A percentile compares a stretch with the other conserved stretches of the same genome.
These are phyloP conservation scores for Chrysemys picta DNA, from an alignment of 2,113 vertebrate genomes.

Conservation along the genomic window DNA sequence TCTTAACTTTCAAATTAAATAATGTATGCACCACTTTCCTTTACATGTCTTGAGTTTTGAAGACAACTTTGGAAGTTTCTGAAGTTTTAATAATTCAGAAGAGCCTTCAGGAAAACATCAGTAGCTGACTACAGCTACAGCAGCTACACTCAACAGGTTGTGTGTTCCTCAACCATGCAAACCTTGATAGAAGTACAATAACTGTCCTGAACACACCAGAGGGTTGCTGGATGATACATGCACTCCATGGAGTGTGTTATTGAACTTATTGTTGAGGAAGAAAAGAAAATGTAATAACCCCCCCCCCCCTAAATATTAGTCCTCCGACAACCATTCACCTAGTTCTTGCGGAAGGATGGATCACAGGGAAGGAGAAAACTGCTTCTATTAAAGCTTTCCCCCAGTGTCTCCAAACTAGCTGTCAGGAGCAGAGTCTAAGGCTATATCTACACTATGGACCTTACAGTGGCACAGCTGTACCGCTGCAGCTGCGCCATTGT, in stretches of 20 bases:
- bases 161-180: background rate
- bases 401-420: background rate
- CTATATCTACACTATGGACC: background rate
- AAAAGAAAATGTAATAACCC: background rate
- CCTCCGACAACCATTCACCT: background rate
- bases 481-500: background rate
- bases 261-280: background rate
- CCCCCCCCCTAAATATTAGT: background rate
- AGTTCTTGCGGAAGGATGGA: background rate
- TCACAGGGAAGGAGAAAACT: background rate
- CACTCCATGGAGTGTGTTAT: background rate
- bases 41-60: background rate
- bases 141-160: background rate
- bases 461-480: background rate
- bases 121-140: background rate
- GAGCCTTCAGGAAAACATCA: background rate
- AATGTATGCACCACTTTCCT: conserved; percentile 22
- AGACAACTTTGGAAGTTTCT: background rate
- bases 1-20: conserved; percentile 49
- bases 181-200: background rate
- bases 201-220: background rate
- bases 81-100: conserved; percentile 14
- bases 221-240: background rate
- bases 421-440: background rate
- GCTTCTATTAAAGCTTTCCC: background rate